Base-by-base conservation (phyloP, 2,113 vertebrate species). In the Saccopteryx leptura region DNA sequence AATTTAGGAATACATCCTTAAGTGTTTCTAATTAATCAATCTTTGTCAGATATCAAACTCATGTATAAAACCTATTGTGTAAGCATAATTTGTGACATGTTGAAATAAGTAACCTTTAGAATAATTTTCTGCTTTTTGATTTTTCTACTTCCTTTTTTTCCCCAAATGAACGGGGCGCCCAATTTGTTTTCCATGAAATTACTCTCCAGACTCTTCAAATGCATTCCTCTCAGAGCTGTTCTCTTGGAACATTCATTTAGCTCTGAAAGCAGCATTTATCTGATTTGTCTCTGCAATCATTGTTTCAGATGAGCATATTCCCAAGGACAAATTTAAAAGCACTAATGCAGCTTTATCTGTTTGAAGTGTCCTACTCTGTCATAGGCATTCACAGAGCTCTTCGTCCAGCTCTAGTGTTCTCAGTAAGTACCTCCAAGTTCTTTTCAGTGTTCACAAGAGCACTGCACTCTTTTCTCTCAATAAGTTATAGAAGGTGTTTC, bases 311-410 rank as follows among this genome's bases (percentile, higher is more conserved):
- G 54, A 98, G 26, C 10, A 0, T 97, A 95, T 98, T 98, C 75
- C 95, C 88, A 97, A 28, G 28, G 96, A 98, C 75, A 97, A 95
- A 97, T 97, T 97, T 98, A 97, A 98, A 98, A 98, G 71, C 96
- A 94, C 65, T 98, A 97, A 98, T 97, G 69, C 28, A 82, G 74
- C 79, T 97, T 98, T 97, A 96, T 97, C 68, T 96, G 8, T 97
- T 97, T 98, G 97, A 98, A 98, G 96, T 97, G 84, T 66, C 39
- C 65, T 97, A 31, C 60, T 98, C 96, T 95, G 76, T 96, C 74
- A 80, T 88, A 56, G 72, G 61, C 96, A 96, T 96, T 96, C 56
- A 54, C 5, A 48, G 71, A 97, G 48, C 21, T 94, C 21, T 72
- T 89, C 5, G 81, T 52, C 21, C 17, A 76, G 48, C 71, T 95